Base-by-base conservation (phyloP, 2,888 invertebrate species). In the Lasioglossum pauxillum region DNA sequence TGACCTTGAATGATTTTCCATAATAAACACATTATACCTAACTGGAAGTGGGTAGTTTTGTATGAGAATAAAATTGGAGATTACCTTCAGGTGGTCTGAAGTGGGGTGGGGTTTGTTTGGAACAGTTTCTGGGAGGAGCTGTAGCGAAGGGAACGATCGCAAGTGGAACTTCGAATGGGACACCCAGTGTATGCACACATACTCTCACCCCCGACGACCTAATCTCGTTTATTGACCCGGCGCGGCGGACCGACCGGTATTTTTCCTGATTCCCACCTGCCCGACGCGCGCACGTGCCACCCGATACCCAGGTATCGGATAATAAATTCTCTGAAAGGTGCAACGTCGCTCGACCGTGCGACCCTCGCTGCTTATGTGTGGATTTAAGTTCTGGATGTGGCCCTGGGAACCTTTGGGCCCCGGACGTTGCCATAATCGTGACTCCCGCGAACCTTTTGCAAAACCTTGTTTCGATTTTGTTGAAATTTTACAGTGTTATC, bases 191-290 rank as follows among this genome's bases (percentile, higher is more conserved):
- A 53, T 53, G 53, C 53, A 53, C 53, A 53, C 53, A 67, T 67
- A 60, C 78, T 53, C 49, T 46, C 10, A 69, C 69, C 35, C 31
- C 71, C 53, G 57, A 78, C 82, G 64, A 80, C 71, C 82, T 86
- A 85, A 85, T 87, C 86, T 85, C 82, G 80, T 85, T 87, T 87
- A 85, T 85, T 87, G 86, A 85, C 86, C 82, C 80, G 46, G 53
- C 60, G 60, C 60, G 77, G 57, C 69, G 53, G 46, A n/a, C 69
- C 67, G 41, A 53, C 67, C 46, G n/a, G 60, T 35, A 57, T 72
- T 76, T 78, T 74, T 75, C 73, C 46, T 57, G 44, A 73, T 80
- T 86, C 71, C 7, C 87, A 82, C 85, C 80, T 80, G 79, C 49
- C 79, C 44, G 44, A 27, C 27, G 77, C 67, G 35, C 46, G 77